Evolutionary conservation across 2,797 vertebrate genomes (phyloP), one percentile per base, ranked within the genome.

Genomic region (Melanotaenia pygmaea): DNA sequence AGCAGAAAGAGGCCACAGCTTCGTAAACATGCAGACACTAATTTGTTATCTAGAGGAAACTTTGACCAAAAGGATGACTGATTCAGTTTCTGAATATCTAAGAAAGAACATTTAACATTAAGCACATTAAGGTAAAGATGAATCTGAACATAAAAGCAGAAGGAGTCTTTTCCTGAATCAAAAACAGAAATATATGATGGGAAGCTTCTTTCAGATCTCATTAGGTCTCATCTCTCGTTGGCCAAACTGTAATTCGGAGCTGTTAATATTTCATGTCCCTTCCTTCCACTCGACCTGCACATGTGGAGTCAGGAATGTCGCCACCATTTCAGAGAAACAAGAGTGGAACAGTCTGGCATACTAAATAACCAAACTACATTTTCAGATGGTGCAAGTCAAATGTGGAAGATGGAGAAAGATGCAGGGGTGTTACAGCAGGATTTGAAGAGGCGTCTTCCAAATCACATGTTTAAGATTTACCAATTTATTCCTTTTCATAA

Each of bases 191-290:
- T 70, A 79, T 61, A 73, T 67, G 79, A 51, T 53, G 63, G 72
- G 77, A 75, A 58, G 77, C 66, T 88, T 53, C 80, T 66, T 85
- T 88, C 82, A 83, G 63, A 71, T 57, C 84, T 88, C 82, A 82
- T 83, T 81, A 83, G 61, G 64, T 90, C 82, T 88, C 75, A 76
- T 77, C 81, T 81, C 78, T 88, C 70, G 74, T n/a, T 70, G 84
- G 74, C 61, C 73, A 22, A 58, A 79, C 79, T 77, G 80, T 80
- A 89, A 89, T 88, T 76, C 76, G 72, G 50, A 74, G 72, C 54
- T 53, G 73, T 92, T 85, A 92, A 93, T 93, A 92, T 92, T 91
- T 93, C 61, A 93, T 91, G 66, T 34, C 7, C 32, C 72, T 83
- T 79, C 73, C 64, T 75, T 84, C 53, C 64, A 73, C 77, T 79